Percentiles rank a stretch among this genome's conserved stretches.
phyloP scores from a whole-genome alignment of 1,140 invertebrate species.

The Drosophila tsacasi region DNA sequence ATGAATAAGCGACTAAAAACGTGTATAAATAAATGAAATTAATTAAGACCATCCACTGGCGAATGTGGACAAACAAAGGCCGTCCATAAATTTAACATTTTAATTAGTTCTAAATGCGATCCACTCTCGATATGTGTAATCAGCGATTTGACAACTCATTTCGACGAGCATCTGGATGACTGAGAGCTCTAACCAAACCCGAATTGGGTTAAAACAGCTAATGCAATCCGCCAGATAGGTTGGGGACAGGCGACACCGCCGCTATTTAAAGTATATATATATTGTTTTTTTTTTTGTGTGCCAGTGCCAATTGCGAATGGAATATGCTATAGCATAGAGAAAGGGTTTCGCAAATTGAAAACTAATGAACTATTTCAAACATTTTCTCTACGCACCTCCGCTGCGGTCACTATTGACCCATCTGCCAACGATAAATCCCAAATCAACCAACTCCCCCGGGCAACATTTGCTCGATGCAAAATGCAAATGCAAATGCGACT shows the following conservation, averaged over 20 bases:
- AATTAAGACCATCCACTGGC: constrained; percentile 19
- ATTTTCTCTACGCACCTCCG: constrained; percentile 60
- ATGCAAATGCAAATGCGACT: constrained; percentile 56
- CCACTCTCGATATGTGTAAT: constrained; percentile 40
- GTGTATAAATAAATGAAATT: constrained; percentile 50
- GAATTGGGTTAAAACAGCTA: constrained; percentile 30
- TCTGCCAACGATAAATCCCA: constrained; percentile 35
- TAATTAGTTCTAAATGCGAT: constrained; percentile 59
- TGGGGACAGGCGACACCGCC: constrained; percentile 21
- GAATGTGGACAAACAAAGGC: constrained; percentile 33
- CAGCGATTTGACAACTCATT: constrained; percentile 50
- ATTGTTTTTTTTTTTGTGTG: background rate
- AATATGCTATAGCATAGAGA: constrained; percentile 28
- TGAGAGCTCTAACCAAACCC: constrained; percentile 18
- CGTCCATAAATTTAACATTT: constrained; percentile 39
- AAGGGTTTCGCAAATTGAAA: constrained; percentile 54
- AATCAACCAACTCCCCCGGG: constrained; percentile 30
- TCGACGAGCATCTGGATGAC: constrained; percentile 29
- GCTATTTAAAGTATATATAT: background rate
- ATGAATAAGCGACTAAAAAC: constrained; percentile 27
- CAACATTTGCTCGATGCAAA: constrained; percentile 44
- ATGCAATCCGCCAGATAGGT: constrained; percentile 27
- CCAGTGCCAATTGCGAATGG: constrained; percentile 15
- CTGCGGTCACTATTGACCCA: constrained; percentile 41
- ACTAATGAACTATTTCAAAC: constrained; percentile 74